Base-by-base conservation (phyloP, 1,140 invertebrate species). In the Ips typographus region DNA sequence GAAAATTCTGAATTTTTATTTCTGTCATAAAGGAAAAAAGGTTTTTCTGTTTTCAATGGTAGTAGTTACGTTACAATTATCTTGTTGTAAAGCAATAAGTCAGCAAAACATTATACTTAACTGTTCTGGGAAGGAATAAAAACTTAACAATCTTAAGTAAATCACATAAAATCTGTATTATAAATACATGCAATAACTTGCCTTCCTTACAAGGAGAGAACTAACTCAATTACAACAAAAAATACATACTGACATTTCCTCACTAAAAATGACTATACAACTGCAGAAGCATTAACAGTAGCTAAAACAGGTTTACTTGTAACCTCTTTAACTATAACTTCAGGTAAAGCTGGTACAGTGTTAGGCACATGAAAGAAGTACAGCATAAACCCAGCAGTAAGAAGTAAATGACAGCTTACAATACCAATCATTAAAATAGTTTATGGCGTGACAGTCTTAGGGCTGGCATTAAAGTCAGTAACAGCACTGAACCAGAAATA, bases 301-400 rank as follows among this genome's bases (percentile, higher is more conserved):
- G 36, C 3, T 38, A 22, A n/a, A 36, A 44, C 40, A 52, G 47
- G 61, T n/a, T 63, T 63, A 51, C 7, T 8, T 6, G 61, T 63
- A 44, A 47, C 36, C 40, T 4, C 8, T 6, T 44, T 52, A 22
- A 60, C 58, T 57, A 6, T 2, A 5, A 58, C 43, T 22, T 66
- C 53, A 37, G 64, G 55, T 40, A 66, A 8, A 47, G 55, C 68
- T 37, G 69, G 69, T 8, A 66, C 5, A 38, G 68, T 65, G 53
- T 52, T 65, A 44, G 84, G 80, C 3, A 78, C 79, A 70, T 88
- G 84, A 73, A 89, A 91, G 74, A 90, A 90, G 68, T 85, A 91
- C 39, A 94, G 81, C 89, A 94, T 91, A 79, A 96, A 96, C 40
- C 94, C 93, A 67, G 88, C 84, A 40, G 93, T 93, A 5, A 97